Base-by-base conservation (phyloP, 1,140 invertebrate genomes). In the Agrilus planipennis region DNA sequence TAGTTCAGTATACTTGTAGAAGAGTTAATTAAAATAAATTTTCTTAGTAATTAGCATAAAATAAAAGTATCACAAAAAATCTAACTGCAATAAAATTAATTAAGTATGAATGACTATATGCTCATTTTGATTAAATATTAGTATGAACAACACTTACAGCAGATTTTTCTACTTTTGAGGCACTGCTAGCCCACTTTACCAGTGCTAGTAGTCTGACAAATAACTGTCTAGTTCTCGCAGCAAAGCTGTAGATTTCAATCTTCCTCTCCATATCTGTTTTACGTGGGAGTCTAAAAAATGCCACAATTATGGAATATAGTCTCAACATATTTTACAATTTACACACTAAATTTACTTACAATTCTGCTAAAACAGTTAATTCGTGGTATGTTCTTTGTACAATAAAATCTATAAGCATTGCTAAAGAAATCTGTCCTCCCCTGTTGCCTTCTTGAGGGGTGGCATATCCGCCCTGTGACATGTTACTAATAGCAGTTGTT, bases 191-290 rank as follows among this genome's bases (percentile, higher is more conserved):
- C 94, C 94, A 99, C 70, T 98, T 98, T 0, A 98, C 93, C 2
- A 99, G 62, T 2, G 92, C 93, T 39, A 98, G 67, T 6, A 99
- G 68, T 28, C 94, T 71, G 2, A 98, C 89, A 68, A 96, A 97
- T 6, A 97, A 63, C 61, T 97, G 91, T 18, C 94, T 67, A 0
- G 93, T 97, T 44, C 90, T 71, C 16, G 85, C 87, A 34, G 93
- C 89, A 69, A 95, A 97, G 62, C 94, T 89, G 45, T 94, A 93
- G 50, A 98, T 97, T 69, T 97, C 93, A 57, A 97, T 87, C 70
- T 99, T 99, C 4, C 92, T 76, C 61, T 95, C 95, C 83, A 96
- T 92, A 57, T 98, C 93, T 12, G 89, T 93, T 70, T 98, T 98
- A 21, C 93, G 71, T 25, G 92, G 93, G 46, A 98, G 70, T 37